These are phyloP conservation scores for Venustaconcha ellipsiformis DNA, from an alignment of 1,140 invertebrate species.

Conservation along the genomic window DNA sequence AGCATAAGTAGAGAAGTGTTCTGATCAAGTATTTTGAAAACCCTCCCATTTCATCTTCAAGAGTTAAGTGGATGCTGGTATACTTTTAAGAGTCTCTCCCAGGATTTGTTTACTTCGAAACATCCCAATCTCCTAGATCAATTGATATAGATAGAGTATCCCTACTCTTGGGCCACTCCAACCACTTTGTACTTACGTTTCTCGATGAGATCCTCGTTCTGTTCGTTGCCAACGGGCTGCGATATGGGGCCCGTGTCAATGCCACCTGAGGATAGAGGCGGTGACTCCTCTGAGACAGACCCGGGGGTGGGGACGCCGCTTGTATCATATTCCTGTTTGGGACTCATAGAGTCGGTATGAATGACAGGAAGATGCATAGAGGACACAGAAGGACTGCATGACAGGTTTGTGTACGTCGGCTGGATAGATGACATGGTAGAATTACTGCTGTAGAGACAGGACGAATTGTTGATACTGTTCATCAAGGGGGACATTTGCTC, in stretches of 20 bases:
- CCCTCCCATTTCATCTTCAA: too few species aligned
- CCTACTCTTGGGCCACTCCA: too few species aligned
- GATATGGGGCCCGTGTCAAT: background rate
- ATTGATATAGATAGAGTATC: too few species aligned
- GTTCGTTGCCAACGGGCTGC: too few species aligned
- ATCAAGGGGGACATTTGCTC: conserved; percentile 32
- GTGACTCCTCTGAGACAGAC: conserved; percentile 26
- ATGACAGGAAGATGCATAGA: conserved; percentile 19
- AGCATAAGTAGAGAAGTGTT: too few species aligned
- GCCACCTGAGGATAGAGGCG: background rate
- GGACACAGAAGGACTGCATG: conserved; percentile 29
- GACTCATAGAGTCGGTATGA: conserved; percentile 14
- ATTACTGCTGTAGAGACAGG: conserved; percentile 32
- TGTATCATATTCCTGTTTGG: conserved; percentile 28
- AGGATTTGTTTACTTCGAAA: too few species aligned
- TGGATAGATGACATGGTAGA: conserved; percentile 23
- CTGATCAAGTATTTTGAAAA: too few species aligned
- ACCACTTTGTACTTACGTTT: too few species aligned
- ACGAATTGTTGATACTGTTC: background rate
- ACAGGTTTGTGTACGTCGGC: conserved; percentile 31
- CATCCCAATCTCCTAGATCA: too few species aligned
- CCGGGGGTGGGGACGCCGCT: conserved; percentile 18
- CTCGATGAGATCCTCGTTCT: too few species aligned
- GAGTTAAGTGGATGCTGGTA: too few species aligned
- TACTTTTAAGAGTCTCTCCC: too few species aligned